phyloP scores from a whole-genome alignment of 2,888 invertebrate species.

The Mythimna loreyi region DNA sequence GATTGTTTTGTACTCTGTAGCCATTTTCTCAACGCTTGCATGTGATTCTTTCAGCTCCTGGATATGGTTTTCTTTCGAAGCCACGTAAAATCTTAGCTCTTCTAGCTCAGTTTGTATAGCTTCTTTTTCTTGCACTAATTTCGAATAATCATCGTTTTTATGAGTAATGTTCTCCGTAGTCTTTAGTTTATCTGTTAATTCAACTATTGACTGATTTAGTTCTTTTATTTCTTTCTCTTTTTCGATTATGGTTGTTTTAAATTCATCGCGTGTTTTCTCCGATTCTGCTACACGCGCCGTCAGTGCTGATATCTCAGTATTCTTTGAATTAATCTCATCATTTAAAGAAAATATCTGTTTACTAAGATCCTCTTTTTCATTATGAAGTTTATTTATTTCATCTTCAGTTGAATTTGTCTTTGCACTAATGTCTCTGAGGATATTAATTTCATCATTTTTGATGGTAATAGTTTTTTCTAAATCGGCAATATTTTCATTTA shows the following conservation, averaged over 20 bases:
- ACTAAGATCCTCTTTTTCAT: conserved; percentile 76
- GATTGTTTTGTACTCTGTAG: conserved; percentile 74
- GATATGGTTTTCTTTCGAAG: conserved; percentile 72
- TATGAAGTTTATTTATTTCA: conserved; percentile 74
- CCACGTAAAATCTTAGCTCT: conserved; percentile 71
- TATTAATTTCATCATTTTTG: conserved; percentile 78
- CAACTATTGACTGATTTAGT: conserved; percentile 79
- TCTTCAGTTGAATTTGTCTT: conserved; percentile 71
- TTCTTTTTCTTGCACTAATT: conserved; percentile 77
- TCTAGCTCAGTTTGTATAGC: conserved; percentile 72
- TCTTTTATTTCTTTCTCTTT: conserved; percentile 85
- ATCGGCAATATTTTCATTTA: conserved; percentile 72
- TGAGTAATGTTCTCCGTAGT: conserved; percentile 72
- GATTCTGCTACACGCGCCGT: conserved; percentile 68
- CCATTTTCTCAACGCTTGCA: conserved; percentile 73
- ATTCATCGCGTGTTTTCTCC: conserved; percentile 68
- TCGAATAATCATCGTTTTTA: conserved; percentile 77
- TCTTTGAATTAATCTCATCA: conserved; percentile 76
- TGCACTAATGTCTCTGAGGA: conserved; percentile 68
- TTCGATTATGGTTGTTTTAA: conserved; percentile 68
- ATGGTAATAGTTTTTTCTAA: conserved; percentile 70
- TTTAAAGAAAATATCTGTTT: conserved; percentile 74
- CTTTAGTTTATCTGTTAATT: conserved; percentile 79
- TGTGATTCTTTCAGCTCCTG: conserved; percentile 70
- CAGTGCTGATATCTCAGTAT: conserved; percentile 73